phyloP scores from a whole-genome alignment of 2,113 vertebrate genomes.

The Dermatemys mawii region DNA sequence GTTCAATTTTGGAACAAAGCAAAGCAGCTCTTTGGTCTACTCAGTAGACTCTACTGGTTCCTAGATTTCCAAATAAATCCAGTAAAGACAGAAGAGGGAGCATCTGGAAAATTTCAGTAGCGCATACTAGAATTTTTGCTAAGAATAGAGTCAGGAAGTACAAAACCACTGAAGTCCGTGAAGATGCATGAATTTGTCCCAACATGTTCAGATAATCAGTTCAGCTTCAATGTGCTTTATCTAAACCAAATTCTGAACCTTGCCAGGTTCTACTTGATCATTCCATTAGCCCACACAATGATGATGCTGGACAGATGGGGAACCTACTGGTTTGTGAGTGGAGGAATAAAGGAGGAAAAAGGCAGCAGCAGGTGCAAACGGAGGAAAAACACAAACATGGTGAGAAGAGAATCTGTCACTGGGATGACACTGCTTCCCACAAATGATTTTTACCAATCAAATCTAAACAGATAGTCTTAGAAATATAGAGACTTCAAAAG shows the following conservation, averaged over 20 bases:
- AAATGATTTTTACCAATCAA: conserved; percentile 17
- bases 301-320: conserved; percentile 6
- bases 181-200: too few species aligned
- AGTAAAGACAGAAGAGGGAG: too few species aligned
- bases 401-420: not conserved
- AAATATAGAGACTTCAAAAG: not conserved
- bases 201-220: not conserved
- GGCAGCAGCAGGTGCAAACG: not conserved
- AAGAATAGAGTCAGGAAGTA: too few species aligned
- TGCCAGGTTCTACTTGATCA: not conserved
- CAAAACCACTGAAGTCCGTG: too few species aligned
- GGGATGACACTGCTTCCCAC: not conserved
- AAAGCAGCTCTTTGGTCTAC: too few species aligned
- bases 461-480: not conserved
- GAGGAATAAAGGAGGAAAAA: conserved; percentile 4
- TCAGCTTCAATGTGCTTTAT: conserved; percentile 13
- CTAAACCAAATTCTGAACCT: not conserved
- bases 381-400: not conserved
- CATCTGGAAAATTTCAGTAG: too few species aligned
- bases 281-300: not conserved
- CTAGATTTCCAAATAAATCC: too few species aligned
- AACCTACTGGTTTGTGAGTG: not conserved
- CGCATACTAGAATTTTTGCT: too few species aligned
- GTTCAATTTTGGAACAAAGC: too few species aligned
- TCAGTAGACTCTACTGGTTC: too few species aligned